phyloP scores from a whole-genome alignment of 2,797 vertebrate genomes.

The Alauda arvensis region DNA sequence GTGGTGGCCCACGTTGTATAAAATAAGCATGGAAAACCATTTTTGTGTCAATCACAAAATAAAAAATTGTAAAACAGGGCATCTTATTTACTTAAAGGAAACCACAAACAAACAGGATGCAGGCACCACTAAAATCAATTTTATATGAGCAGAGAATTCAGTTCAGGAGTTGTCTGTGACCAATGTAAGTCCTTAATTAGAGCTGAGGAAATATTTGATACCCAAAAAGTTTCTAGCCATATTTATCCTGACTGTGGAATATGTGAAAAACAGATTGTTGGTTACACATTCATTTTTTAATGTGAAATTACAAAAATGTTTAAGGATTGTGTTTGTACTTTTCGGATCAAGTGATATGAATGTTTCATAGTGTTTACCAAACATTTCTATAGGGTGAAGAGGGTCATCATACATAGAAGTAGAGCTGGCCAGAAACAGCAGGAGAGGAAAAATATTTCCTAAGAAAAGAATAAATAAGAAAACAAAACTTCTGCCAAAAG shows the following conservation, averaged over 20 bases:
- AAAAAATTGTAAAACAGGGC: neutral
- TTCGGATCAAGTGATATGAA: neutral
- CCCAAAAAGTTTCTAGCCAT: neutral
- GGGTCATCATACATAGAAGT: neutral
- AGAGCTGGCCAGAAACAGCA: constrained; percentile 42
- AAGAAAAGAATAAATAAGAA: neutral
- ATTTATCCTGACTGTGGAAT: neutral
- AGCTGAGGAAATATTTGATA: constrained; percentile 53
- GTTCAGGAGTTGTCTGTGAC: constrained; percentile 10
- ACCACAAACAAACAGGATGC: constrained; percentile 33
- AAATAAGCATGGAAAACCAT: constrained; percentile 10
- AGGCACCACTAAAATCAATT: constrained; percentile 7
- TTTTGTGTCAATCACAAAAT: constrained; percentile 3
- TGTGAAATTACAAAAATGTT: neutral
- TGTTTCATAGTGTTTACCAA: neutral
- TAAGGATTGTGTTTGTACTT: neutral
- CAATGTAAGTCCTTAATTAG: constrained; percentile 19
- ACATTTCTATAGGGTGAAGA: neutral
- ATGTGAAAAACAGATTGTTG: neutral
- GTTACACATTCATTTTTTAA: neutral
- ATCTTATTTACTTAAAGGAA: constrained; percentile 21
- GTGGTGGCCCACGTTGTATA: neutral
- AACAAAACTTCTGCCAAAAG: neutral
- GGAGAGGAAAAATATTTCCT: neutral
- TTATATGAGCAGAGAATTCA: neutral